Evolutionary conservation across 2,888 invertebrate genomes (phyloP), one percentile per base, ranked within the genome.

Genomic region (Taenaris catops): DNA sequence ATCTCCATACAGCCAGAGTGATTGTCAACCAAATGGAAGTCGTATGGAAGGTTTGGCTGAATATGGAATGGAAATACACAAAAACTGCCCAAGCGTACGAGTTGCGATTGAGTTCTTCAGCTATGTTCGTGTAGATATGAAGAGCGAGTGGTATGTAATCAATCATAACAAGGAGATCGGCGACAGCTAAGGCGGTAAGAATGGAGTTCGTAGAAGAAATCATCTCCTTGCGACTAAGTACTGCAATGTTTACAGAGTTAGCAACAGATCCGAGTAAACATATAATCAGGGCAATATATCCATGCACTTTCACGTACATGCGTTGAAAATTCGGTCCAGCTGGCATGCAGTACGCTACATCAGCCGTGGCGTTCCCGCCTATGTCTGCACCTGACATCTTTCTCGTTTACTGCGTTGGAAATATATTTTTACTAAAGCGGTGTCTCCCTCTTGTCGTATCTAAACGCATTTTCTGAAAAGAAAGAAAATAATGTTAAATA

Each of bases 1-100:
- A 97, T 8, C 98, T 90, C 95, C 98, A 98, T 3, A 97, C 92
- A 0, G 98, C 98, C 37, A 98, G 83, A 1, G 94, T 94, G 12
- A 98, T 94, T 0, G 98, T 98, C 54, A 98, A 78, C 91, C 96
- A 97, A 52, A 97, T 97, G 9, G 97, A 96, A 42, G 96, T 93
- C 1, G 97, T 97, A 71, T 95, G 95, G 58, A 93, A 91, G 6
- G 94, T 92, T 70, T 97, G 96, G 10, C 94, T 92, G 68, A 97
- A 96, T 60, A 95, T 93, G 2, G 95, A 95, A 67, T 98, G 97
- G 57, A 97, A 94, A 50, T 94, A 90, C 5, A 96, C 93, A 65
- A 94, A 96, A 16, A 93, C 89, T 0, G 94, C 93, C 93, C 95
- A 95, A 1, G 90, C 89, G 66, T 95, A 96, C 0, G 83, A 80